Evolutionary conservation across 2,797 vertebrate species (phyloP).

Genomic region (Pempheris klunzingeri): DNA sequence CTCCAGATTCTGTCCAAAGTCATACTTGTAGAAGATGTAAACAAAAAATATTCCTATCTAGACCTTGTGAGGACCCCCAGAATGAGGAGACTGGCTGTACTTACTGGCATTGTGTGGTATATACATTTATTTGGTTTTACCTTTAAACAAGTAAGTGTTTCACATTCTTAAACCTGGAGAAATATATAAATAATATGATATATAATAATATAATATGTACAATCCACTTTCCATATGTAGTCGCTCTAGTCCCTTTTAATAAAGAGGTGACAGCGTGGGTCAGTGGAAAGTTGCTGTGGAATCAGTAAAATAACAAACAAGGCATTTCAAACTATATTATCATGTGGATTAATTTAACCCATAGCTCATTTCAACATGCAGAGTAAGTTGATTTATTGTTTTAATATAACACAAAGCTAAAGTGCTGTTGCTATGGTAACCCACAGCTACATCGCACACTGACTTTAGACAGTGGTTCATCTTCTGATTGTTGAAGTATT

Average conservation of each 20-base stretch:
- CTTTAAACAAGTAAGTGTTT: background rate
- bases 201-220: no score
- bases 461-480: background rate
- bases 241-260: background rate
- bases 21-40: slow-evolving; percentile 60
- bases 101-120: slow-evolving; percentile 88
- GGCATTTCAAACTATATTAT: background rate
- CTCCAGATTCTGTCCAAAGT: slow-evolving; percentile 66
- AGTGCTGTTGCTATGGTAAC: slow-evolving; percentile 1
- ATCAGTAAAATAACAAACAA: background rate
- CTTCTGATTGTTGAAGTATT: background rate
- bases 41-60: slow-evolving; percentile 85
- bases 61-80: slow-evolving; percentile 88
- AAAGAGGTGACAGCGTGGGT: background rate
- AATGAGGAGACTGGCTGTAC: slow-evolving; percentile 85
- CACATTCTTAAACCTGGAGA: background rate
- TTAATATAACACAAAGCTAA: background rate
- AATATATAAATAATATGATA: no score
- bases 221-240: background rate
- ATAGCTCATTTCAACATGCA: background rate
- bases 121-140: background rate
- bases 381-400: background rate
- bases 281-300: background rate
- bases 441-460: background rate
- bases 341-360: background rate